Percentiles rank a stretch among this genome's conserved stretches.
Evolutionary conservation across 2,797 vertebrate species (phyloP).

Genomic region (Etheostoma perlongum): DNA sequence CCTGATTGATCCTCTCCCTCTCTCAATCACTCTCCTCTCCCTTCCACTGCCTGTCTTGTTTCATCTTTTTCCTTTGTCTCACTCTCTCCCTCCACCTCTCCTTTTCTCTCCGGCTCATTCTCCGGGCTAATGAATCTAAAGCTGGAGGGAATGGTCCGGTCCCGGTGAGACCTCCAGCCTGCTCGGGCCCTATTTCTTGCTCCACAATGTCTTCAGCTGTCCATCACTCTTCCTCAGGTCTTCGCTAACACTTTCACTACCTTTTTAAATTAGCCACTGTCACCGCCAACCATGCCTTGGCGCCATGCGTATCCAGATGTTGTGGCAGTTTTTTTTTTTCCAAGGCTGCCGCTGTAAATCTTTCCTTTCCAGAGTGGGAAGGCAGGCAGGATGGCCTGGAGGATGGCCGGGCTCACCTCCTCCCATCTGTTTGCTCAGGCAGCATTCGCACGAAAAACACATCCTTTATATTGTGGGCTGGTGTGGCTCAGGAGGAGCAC

Average conservation of each 20-base stretch:
- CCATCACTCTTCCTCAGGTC: constrained; percentile 72
- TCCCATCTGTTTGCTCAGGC: constrained; percentile 78
- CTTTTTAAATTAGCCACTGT: constrained; percentile 81
- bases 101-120: constrained; percentile 44
- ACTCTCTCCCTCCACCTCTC: constrained; percentile 35
- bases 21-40: constrained; percentile 64
- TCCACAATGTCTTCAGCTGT: constrained; percentile 74
- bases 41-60: constrained; percentile 72
- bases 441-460: constrained; percentile 47
- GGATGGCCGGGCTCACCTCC: constrained; percentile 72
- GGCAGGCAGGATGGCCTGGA: constrained; percentile 59
- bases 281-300: constrained; percentile 64
- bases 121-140: constrained; percentile 65
- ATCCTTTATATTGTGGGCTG: constrained; percentile 18
- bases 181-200: constrained; percentile 60
- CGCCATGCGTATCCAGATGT: constrained; percentile 74
- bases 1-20: constrained; percentile 75
- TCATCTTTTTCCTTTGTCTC: constrained; percentile 63
- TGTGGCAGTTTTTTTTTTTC: constrained; percentile 47
- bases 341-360: constrained; percentile 70
- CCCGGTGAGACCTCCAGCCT: constrained; percentile 55
- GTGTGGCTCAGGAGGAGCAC: constrained; percentile 22
- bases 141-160: constrained; percentile 55
- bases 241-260: constrained; percentile 78
- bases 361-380: constrained; percentile 47